Base-by-base conservation (phyloP, 2,113 vertebrate genomes). In the Lophochroa leadbeateri region DNA sequence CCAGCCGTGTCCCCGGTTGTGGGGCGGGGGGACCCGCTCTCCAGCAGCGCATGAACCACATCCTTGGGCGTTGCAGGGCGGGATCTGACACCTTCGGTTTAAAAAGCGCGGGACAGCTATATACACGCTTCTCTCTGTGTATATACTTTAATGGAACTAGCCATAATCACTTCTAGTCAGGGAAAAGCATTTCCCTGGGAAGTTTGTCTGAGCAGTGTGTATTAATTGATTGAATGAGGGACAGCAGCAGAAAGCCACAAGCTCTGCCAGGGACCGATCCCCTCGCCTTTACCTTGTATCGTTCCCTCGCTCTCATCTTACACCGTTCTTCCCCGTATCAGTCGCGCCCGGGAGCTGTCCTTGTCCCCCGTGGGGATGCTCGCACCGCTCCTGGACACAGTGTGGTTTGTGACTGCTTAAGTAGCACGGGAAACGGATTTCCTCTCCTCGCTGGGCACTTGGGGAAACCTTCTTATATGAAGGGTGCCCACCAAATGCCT, bases 111-210 rank as follows among this genome's bases (percentile, higher is more conserved):
- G 39, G 14, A 4, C 28, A 37, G 76, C 37, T 46, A 0, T 21
- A 5, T 8, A 1, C 6, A 3, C 53, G 8, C 7, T 35, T n/a
- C 71, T 16, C 21, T 27, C 1, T 41, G 0, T 10, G 1, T 12
- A 0, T 27, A 1, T 5, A 12, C 35, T 53, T 25, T 24, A 14
- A 31, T 23, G 76, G 61, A 37, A 60, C 46, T 53, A 17, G 52
- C 37, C 41, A 3, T 11, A 37, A 35, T 12, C 43, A 0, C 80
- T 64, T 13, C 39, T 82, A 0, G 7, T 39, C 21, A 1, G 71
- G 64, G 64, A 43, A 20, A 23, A 57, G n/a, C 78, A 0, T 65
- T 91, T 53, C 11, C 17, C 82, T 13, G 82, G 78, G 41, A 6
- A n/a, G 64, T 65, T 77, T 67, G 39, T 17, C 63, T 2, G 52